Conservation (phyloP, 2,888 invertebrate genomes). For the Tethea ocularis region DNA sequence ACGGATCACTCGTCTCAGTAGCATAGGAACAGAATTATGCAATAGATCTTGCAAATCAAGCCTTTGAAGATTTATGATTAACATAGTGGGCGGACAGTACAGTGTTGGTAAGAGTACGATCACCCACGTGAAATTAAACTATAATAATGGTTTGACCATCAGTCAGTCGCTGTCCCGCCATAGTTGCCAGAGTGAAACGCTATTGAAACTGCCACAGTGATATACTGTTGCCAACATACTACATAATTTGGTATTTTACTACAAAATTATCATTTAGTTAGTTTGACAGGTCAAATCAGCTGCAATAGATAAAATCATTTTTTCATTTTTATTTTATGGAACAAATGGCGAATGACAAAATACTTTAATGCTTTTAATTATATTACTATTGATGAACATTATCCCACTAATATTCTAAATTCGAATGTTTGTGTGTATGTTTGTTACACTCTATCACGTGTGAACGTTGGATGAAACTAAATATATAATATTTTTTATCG, state of each 20-base stretch:
- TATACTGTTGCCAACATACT: background rate
- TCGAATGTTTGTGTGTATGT: too few relatives aligned
- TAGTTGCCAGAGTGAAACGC: slow-evolving; percentile 20
- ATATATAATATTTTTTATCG: too few relatives aligned
- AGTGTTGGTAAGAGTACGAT: slow-evolving; percentile 15
- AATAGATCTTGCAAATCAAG: background rate
- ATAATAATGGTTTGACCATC: slow-evolving; percentile 28
- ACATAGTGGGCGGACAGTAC: slow-evolving; percentile 20
- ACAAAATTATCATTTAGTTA: background rate
- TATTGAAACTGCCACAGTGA: slow-evolving; percentile 17
- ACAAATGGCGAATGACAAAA: too few relatives aligned
- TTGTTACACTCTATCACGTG: too few relatives aligned
- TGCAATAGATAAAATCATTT: background rate
- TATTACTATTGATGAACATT: background rate
- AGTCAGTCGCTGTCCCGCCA: background rate
- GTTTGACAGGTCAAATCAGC: background rate
- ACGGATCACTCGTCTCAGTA: background rate
- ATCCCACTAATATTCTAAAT: too few relatives aligned
- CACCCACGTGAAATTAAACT: slow-evolving; percentile 30
- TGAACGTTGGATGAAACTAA: too few relatives aligned
- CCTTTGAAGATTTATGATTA: slow-evolving; percentile 12
- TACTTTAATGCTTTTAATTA: too few relatives aligned
- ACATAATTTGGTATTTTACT: background rate
- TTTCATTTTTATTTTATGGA: too few relatives aligned
- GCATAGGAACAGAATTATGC: background rate